Base-by-base conservation (phyloP, 2,888 invertebrate species). In the Acronicta leporina region DNA sequence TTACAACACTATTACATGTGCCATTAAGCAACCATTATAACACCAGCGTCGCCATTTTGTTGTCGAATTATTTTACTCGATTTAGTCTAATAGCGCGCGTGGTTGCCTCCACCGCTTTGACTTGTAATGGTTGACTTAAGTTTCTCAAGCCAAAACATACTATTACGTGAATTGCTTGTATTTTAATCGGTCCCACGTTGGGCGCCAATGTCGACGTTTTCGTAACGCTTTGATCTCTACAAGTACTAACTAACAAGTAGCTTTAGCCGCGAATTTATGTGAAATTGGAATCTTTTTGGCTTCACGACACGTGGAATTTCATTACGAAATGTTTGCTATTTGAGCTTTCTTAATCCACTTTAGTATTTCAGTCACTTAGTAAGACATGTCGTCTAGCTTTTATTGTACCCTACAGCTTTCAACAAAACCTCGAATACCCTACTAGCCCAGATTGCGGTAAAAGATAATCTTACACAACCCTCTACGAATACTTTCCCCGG, bases 1-100 rank as follows among this genome's bases (percentile, higher is more conserved):
- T 87, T 81, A 85, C 82, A 81, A 73, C 79, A 85, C 84, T 85
- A 86, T 89, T 85, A 89, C 84, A 88, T 81, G 82, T 80, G 73
- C 87, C 86, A 89, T 90, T 89, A 87, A 77, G 67, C 78, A 69
- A 77, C 81, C 83, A 87, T 87, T 85, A 82, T 71, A 66, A 73
- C 75, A 67, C 20, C 43, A 43, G 68, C 74, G 77, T 68, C 79
- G 84, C 85, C 87, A 87, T 88, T 84, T 87, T 85, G 83, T 80
- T 81, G 84, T 73, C 69, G 81, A 84, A 86, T 87, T 86, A 85
- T 82, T 82, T 82, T 82, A 83, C 82, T 82, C 86, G 83, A 87
- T 86, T 84, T 82, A 84, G 82, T 85, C 75, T 85, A 86, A 87
- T 87, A 84, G 80, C 83, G 81, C 80, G 81, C 80, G 80, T 78